A percentile compares a stretch with the other conserved stretches of the same genome.
Evolutionary conservation across 2,888 invertebrate genomes (phyloP).

Genomic region (Idaea dimidiata): DNA sequence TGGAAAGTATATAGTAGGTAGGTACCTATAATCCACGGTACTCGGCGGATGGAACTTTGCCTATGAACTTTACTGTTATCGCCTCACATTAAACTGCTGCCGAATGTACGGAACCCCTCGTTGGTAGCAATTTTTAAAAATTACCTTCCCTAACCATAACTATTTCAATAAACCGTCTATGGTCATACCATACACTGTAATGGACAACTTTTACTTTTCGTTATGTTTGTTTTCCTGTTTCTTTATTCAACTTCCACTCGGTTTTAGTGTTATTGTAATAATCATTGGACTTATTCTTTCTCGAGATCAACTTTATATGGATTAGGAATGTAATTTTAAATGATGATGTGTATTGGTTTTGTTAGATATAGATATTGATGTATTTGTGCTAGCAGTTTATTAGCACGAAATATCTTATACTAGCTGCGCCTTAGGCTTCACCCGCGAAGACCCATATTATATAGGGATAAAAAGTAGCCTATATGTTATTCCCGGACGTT

Average conservation of each 20-base stretch:
- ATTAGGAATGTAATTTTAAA: constrained; percentile 1
- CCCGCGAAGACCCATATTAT: no score
- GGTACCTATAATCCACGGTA: constrained; percentile 68
- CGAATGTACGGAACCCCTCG: constrained; percentile 60
- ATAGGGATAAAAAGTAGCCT: no score
- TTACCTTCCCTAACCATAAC: constrained; percentile 65
- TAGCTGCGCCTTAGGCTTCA: no score
- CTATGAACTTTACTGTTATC: constrained; percentile 78
- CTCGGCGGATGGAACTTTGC: constrained; percentile 65
- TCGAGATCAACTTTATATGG: constrained; percentile 33
- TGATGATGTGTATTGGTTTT: neutral
- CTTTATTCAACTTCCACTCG: constrained; percentile 47
- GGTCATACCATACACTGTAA: constrained; percentile 60
- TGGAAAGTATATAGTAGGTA: constrained; percentile 58
- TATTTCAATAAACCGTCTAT: constrained; percentile 76
- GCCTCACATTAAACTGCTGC: constrained; percentile 68
- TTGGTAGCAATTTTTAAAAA: constrained; percentile 72
- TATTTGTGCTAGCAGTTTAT: no score
- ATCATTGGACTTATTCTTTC: constrained; percentile 48
- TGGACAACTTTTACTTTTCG: constrained; percentile 70
- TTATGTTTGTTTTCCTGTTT: constrained; percentile 60
- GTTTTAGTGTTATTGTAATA: constrained; percentile 48
- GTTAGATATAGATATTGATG: neutral
- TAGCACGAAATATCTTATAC: no score
- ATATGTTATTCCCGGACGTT: no score